phyloP scores from a whole-genome alignment of 2,888 invertebrate genomes.

The Hemaris fuciformis region DNA sequence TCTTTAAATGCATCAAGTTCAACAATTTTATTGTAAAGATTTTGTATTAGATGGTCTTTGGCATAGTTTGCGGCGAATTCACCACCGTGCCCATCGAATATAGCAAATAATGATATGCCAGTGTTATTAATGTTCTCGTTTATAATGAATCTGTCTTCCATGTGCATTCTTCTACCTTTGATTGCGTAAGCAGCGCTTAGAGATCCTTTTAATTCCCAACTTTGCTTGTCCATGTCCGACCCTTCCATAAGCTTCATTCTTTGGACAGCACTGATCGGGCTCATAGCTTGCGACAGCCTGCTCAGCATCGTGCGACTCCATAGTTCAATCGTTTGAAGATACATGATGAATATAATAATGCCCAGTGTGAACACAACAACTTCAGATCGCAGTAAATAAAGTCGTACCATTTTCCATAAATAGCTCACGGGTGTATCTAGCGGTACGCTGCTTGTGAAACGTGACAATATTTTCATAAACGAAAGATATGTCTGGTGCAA shows the following conservation, averaged over 20 bases:
- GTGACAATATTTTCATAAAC: slow-evolving; percentile 92
- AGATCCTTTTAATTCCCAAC: slow-evolving; percentile 89
- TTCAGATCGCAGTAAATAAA: slow-evolving; percentile 91
- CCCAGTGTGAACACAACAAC: slow-evolving; percentile 87
- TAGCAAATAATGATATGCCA: slow-evolving; percentile 93
- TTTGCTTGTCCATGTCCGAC: slow-evolving; percentile 78
- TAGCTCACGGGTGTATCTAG: slow-evolving; percentile 88
- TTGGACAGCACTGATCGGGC: slow-evolving; percentile 83
- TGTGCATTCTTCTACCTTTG: slow-evolving; percentile 93
- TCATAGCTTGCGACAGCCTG: slow-evolving; percentile 85
- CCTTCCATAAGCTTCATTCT: slow-evolving; percentile 80
- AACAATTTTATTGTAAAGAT: slow-evolving; percentile 87
- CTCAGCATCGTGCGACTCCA: slow-evolving; percentile 90
- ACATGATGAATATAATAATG: slow-evolving; percentile 87
- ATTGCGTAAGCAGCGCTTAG: slow-evolving; percentile 94
- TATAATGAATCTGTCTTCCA: slow-evolving; percentile 97
- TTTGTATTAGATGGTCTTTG: slow-evolving; percentile 92
- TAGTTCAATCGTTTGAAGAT: slow-evolving; percentile 91
- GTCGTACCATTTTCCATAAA: slow-evolving; percentile 89
- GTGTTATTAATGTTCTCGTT: slow-evolving; percentile 92
- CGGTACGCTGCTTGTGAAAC: slow-evolving; percentile 89
- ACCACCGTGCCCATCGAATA: slow-evolving; percentile 98
- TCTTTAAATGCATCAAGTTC: slow-evolving; percentile 86
- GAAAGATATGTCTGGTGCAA: slow-evolving; percentile 93
- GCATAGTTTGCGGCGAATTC: slow-evolving; percentile 97